phyloP scores from a whole-genome alignment of 2,797 vertebrate genomes.

The Gila robusta region DNA sequence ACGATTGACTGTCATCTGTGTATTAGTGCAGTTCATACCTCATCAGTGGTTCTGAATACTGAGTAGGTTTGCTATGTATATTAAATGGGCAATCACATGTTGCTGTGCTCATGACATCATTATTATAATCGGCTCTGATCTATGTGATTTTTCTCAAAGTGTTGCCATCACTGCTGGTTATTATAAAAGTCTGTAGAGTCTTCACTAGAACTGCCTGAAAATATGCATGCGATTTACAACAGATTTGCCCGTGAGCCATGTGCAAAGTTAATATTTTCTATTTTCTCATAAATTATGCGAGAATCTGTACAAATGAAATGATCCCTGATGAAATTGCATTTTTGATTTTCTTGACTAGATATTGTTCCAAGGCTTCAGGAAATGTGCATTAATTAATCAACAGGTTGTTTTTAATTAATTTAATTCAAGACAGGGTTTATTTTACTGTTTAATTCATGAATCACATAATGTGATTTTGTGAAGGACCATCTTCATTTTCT shows the following conservation, averaged over 20 bases:
- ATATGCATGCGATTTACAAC: conserved; percentile 47
- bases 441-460: conserved; percentile 44
- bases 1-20: neutral
- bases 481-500: conserved; percentile 23
- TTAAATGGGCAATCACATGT: neutral
- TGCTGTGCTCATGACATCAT: conserved; percentile 3
- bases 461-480: conserved; percentile 33
- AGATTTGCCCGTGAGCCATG: conserved; percentile 44
- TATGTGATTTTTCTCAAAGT: neutral
- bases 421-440: conserved; percentile 39
- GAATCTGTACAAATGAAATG: conserved; percentile 45
- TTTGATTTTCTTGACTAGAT: conserved; percentile 37
- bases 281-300: conserved; percentile 60
- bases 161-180: conserved; percentile 2
- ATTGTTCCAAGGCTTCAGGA: conserved; percentile 52
- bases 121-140: neutral
- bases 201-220: conserved; percentile 12
- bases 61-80: neutral
- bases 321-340: conserved; percentile 47
- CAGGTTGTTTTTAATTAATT: conserved; percentile 42
- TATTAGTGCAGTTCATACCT: neutral
- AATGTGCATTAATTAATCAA: conserved; percentile 51
- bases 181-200: neutral
- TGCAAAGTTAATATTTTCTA: conserved; percentile 58
- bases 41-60: neutral